These are phyloP conservation scores for Tragelaphus buxtoni DNA, from an alignment of 2,113 vertebrate species.

Conservation along the genomic window DNA sequence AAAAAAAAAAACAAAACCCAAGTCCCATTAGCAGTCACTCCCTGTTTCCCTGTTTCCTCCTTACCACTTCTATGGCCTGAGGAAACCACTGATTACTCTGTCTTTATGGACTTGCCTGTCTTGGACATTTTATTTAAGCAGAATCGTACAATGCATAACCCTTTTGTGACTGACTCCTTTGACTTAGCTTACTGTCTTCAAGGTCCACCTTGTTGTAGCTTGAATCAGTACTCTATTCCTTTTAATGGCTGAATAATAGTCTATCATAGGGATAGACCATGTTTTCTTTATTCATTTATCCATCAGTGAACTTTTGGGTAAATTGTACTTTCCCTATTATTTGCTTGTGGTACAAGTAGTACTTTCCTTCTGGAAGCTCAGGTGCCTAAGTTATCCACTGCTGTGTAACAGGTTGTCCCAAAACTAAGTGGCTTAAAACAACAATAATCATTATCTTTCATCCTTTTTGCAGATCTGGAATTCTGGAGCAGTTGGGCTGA, in stretches of 20 bases:
- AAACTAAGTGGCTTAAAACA: neutral
- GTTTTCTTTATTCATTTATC: neutral
- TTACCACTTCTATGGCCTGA: neutral
- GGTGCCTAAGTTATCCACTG: neutral
- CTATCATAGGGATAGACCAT: neutral
- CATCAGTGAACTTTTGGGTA: neutral
- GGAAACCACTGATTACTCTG: neutral
- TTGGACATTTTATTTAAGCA: neutral
- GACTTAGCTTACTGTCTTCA: neutral
- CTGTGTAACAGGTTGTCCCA: neutral
- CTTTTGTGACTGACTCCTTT: neutral
- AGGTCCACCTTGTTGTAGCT: neutral
- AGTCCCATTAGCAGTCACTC: neutral
- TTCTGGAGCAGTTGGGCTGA: neutral
- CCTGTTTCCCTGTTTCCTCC: neutral
- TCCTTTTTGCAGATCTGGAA: neutral
- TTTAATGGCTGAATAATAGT: neutral
- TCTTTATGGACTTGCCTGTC: neutral
- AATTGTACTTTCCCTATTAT: neutral
- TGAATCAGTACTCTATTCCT: neutral
- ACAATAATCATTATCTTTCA: neutral
- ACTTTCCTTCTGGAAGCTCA: neutral
- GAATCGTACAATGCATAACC: neutral
- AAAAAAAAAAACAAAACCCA: neutral
- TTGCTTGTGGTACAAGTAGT: neutral